These are phyloP conservation scores for Odobenus rosmarus DNA, from an alignment of 2,113 vertebrate species.

Conservation along the genomic window DNA sequence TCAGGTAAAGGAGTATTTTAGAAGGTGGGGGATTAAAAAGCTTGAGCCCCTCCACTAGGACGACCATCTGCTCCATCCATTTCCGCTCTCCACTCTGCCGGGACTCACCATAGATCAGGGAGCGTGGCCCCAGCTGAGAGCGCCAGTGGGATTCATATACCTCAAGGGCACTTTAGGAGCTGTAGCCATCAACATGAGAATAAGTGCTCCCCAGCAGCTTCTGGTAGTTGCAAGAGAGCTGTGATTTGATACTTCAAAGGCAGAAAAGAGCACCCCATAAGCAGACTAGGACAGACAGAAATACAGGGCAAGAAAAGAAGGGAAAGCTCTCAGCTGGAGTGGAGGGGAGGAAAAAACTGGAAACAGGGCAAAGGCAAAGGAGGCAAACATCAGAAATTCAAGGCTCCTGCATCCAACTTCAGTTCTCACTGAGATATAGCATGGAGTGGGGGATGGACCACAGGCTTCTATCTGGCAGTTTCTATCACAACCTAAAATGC, in stretches of 20 bases:
- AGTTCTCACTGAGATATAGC: not conserved
- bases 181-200: not conserved
- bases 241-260: not conserved
- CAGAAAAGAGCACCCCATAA: not conserved
- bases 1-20: constrained; percentile 10
- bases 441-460: not conserved
- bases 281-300: not conserved
- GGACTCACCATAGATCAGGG: not conserved
- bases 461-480: not conserved
- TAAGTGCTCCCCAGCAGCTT: not conserved
- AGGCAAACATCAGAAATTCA: not conserved
- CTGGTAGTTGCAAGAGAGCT: not conserved
- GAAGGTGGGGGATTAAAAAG: not conserved
- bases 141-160: not conserved
- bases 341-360: not conserved
- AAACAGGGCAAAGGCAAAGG: not conserved
- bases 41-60: not conserved
- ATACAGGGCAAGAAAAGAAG: not conserved
- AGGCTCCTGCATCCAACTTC: not conserved
- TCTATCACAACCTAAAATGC: not conserved
- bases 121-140: not conserved
- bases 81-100: not conserved
- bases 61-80: not conserved
- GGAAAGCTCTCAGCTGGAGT: not conserved
- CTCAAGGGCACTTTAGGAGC: not conserved